Conservation (phyloP, 2,888 invertebrate species). For the Apocheima hispidaria region DNA sequence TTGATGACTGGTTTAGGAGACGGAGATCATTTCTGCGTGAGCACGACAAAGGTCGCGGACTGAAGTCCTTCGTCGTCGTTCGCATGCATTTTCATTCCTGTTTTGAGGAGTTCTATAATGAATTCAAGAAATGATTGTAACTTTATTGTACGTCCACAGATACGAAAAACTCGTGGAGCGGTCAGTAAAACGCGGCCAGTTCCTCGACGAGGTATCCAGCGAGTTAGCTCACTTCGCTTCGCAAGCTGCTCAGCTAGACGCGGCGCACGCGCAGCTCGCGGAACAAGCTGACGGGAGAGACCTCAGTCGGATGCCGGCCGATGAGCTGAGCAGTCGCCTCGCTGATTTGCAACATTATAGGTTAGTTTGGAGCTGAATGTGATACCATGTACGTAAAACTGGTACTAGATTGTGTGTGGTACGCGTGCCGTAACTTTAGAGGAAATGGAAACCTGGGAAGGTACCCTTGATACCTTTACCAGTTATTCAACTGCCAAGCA, state of each 20-base stretch:
- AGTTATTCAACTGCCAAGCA: too few relatives aligned
- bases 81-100: too few relatives aligned
- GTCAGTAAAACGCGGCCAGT: conserved; percentile 91
- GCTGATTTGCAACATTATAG: conserved; percentile 86
- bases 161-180: conserved; percentile 95
- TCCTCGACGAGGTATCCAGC: conserved; percentile 92
- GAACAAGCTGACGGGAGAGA: conserved; percentile 92
- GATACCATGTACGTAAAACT: too few relatives aligned
- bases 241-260: conserved; percentile 89
- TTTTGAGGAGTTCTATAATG: too few relatives aligned
- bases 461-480: too few relatives aligned
- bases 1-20: too few relatives aligned
- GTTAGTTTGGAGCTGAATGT: conserved; percentile 37
- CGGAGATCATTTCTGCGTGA: too few relatives aligned
- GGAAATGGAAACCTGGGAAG: too few relatives aligned
- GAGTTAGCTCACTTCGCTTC: conserved; percentile 89
- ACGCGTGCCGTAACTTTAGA: too few relatives aligned
- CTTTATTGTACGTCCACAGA: conserved; percentile 69
- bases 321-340: conserved; percentile 81
- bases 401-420: too few relatives aligned
- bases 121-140: neutral
- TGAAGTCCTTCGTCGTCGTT: too few relatives aligned
- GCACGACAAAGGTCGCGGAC: too few relatives aligned
- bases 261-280: conserved; percentile 89
- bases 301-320: conserved; percentile 87